Conservation (phyloP, 2,888 invertebrate species). For the Portevinia maculata region DNA sequence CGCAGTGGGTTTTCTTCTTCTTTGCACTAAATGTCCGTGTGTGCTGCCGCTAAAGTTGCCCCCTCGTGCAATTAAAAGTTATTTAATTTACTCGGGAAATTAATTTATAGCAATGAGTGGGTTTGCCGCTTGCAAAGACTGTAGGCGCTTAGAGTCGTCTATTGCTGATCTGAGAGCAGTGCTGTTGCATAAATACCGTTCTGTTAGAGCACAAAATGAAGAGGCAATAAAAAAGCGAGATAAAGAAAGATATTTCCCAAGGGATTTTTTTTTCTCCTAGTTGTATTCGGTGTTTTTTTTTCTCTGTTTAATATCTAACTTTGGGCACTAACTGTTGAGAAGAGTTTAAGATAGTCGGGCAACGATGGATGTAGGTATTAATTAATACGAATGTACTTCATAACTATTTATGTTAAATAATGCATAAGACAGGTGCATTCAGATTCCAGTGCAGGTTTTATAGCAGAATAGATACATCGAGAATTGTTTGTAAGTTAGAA, state of each 20-base stretch:
- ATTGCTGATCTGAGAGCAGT: background rate
- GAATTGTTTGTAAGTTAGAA: too few relatives aligned
- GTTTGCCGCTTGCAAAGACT: constrained; percentile 26
- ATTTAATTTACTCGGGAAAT: constrained; percentile 48
- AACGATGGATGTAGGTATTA: too few relatives aligned
- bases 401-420: too few relatives aligned
- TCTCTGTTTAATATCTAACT: background rate
- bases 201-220: background rate
- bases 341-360: too few relatives aligned
- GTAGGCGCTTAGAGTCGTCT: constrained; percentile 44
- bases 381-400: too few relatives aligned
- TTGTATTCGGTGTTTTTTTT: constrained; percentile 17
- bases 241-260: constrained; percentile 14
- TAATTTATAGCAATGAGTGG: constrained; percentile 59
- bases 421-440: too few relatives aligned
- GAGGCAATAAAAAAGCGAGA: constrained; percentile 12
- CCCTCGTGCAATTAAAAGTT: constrained; percentile 54
- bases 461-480: too few relatives aligned
- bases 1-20: constrained; percentile 5
- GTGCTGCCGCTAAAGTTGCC: constrained; percentile 14
- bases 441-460: too few relatives aligned
- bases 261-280: constrained; percentile 11
- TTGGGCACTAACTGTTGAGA: background rate
- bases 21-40: background rate
- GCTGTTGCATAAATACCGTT: constrained; percentile 20